phyloP scores from a whole-genome alignment of 1,140 invertebrate genomes.

The Aphaenogaster floridana region DNA sequence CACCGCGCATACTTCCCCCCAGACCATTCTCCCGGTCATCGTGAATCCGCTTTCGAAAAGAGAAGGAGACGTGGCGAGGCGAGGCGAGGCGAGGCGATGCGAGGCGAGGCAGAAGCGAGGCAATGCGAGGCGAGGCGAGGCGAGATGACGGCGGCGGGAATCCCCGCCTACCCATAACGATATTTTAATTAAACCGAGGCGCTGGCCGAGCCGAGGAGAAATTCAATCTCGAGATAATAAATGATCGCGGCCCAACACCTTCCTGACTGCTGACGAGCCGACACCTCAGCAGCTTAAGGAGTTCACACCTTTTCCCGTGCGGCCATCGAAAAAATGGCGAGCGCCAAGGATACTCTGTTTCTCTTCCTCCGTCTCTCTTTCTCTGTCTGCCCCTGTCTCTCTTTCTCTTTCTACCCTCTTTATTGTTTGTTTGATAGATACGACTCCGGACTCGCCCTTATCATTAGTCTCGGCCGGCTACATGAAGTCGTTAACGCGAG shows the following conservation, averaged over 20 bases:
- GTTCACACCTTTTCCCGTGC: conserved; percentile 85
- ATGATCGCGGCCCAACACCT: conserved; percentile 87
- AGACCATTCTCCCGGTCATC: conserved; percentile 34
- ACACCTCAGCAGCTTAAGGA: conserved; percentile 83
- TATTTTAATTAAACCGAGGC: conserved; percentile 87
- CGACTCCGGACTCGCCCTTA: conserved; percentile 71
- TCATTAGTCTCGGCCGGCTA: conserved; percentile 71
- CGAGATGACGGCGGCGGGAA: conserved; percentile 82
- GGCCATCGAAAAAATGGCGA: conserved; percentile 71
- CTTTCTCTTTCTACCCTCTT: conserved; percentile 48
- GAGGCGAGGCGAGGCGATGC: conserved; percentile 66
- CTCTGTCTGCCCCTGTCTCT: not conserved
- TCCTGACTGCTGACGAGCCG: conserved; percentile 85
- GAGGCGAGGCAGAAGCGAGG: conserved; percentile 65
- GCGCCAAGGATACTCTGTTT: conserved; percentile 66
- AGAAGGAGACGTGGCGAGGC: conserved; percentile 71
- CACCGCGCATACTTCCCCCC: conserved; percentile 54
- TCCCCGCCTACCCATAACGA: conserved; percentile 87
- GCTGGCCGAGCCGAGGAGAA: conserved; percentile 84
- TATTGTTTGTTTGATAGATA: conserved; percentile 78
- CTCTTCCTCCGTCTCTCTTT: not conserved
- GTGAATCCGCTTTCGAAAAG: conserved; percentile 70
- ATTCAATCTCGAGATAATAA: conserved; percentile 88
- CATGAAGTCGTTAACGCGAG: conserved; percentile 64
- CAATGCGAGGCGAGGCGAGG: conserved; percentile 66